Conservation (phyloP, 2,888 invertebrate species). For the Loripinus fragilis region DNA sequence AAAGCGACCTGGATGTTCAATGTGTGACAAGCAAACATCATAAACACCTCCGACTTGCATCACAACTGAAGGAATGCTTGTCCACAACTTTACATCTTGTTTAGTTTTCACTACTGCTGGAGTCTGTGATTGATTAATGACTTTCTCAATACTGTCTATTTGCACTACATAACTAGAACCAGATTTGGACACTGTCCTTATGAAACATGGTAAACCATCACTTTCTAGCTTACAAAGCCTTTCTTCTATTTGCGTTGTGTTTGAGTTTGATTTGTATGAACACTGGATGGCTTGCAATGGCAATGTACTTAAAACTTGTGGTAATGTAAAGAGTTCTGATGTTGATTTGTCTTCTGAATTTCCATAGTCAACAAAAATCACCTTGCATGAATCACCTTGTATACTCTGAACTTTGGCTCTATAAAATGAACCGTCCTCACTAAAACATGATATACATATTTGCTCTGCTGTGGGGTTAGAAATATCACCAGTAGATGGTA, state of each 20-base stretch:
- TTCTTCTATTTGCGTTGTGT: constrained; percentile 48
- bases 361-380: constrained; percentile 69
- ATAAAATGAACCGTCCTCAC: constrained; percentile 76
- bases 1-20: constrained; percentile 62
- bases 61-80: constrained; percentile 45
- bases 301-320: constrained; percentile 56
- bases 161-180: constrained; percentile 53
- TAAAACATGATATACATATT: constrained; percentile 61
- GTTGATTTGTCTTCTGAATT: constrained; percentile 64
- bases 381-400: constrained; percentile 54
- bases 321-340: constrained; percentile 59
- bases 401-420: constrained; percentile 68
- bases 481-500: constrained; percentile 59
- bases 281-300: constrained; percentile 63
- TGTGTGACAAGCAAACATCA: constrained; percentile 63
- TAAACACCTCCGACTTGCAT: constrained; percentile 58
- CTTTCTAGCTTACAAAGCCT: constrained; percentile 55
- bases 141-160: constrained; percentile 56
- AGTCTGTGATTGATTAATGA: constrained; percentile 18
- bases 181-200: constrained; percentile 52
- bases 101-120: background rate
- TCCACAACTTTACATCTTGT: constrained; percentile 30
- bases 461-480: constrained; percentile 53
- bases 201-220: constrained; percentile 42
- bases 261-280: constrained; percentile 55